Evolutionary conservation across 2,113 vertebrate genomes (phyloP), one percentile per base, ranked within the genome.

Genomic region (Crotalus viridis): DNA sequence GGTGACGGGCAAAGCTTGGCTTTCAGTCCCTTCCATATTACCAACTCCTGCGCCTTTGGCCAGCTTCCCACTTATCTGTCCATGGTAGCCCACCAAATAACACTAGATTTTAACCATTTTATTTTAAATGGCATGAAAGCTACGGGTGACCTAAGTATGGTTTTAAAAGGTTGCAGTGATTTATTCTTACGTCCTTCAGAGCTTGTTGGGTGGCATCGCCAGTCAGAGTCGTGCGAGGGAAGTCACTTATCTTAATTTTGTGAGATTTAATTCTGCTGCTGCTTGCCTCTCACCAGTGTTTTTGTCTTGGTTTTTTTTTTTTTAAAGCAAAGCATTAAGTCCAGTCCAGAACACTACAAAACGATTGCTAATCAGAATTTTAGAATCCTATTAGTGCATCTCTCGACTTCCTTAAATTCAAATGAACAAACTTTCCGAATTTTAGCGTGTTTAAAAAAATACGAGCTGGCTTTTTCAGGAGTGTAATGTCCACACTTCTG

Each of bases 401-500:
- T 97, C 69, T 96, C 89, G 95, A 96, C 96, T 95, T 96, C 95
- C 93, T 95, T 95, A 93, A 92, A 96, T 94, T 97, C 93, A 91
- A 93, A 94, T 52, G 96, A 96, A 95, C 88, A 96, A 95, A 94
- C 95, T 96, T 97, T 97, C 97, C 96, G 96, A 39, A 96, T 88
- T 28, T 95, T 96, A 96, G 93, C 95, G 74, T 95, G 97, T 97
- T 97, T 69, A 1, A n/a, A 69, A 96, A 96, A 97, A 95, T 97
- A 94, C 95, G 95, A 96, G 94, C 97, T 97, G 97, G 97, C 96
- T 97, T 97, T 97, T 97, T 96, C 96, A 97, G 97, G 97, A 97
- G 94, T 96, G 95, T 96, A 96, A 96, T 94, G 97, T 97, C 97
- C 98, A 96, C 98, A 98, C 97, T 98, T 97, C 97, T 97, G 97